Evolutionary conservation across 1,140 invertebrate species (phyloP), one percentile per base, ranked within the genome.

Genomic region (Venturia canescens): DNA sequence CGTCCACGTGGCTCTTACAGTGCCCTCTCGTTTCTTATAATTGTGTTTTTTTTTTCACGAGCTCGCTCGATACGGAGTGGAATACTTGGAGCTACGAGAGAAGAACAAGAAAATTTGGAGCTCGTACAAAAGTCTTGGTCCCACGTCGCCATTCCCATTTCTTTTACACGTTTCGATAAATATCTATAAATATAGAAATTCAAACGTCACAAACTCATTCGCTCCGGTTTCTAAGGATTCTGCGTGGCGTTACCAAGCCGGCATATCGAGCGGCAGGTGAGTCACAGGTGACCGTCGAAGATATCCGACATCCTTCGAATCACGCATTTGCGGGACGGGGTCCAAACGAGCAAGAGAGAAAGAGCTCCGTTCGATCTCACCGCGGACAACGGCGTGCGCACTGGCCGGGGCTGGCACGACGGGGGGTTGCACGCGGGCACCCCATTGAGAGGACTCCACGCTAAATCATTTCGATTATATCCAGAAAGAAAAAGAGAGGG

Each of bases 391-490:
- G 80, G 84, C 82, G 31, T 72, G 79, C 38, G 72, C 75, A 31
- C 78, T 44, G 50, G 69, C 75, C 78, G 67, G 75, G 79, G 82
- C 21, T 78, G 44, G 69, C 79, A 21, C 86, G 50, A 85, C 84
- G 80, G 86, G 86, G 48, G 83, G 84, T 78, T 79, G 38, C 26
- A 23, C 60, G 21, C 60, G 60, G 21, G 83, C 85, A 75, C 83
- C 87, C 87, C 78, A 84, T 80, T 18, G 87, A 53, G 87, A 50
- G 69, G 72, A 74, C 82, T 83, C 86, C 81, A 79, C 83, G 83
- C 80, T 85, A 87, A 86, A 88, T 87, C 86, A 84, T 72, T 84
- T 85, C 83, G 82, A 87, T 88, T 88, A 87, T 85, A 81, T 78
- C 44, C 38, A 69, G 66, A 26, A 27, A 63, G 60, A 6, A 63